Evolutionary conservation across 2,797 vertebrate genomes (phyloP), one percentile per base, ranked within the genome.

Genomic region (Linurgus olivaceus): DNA sequence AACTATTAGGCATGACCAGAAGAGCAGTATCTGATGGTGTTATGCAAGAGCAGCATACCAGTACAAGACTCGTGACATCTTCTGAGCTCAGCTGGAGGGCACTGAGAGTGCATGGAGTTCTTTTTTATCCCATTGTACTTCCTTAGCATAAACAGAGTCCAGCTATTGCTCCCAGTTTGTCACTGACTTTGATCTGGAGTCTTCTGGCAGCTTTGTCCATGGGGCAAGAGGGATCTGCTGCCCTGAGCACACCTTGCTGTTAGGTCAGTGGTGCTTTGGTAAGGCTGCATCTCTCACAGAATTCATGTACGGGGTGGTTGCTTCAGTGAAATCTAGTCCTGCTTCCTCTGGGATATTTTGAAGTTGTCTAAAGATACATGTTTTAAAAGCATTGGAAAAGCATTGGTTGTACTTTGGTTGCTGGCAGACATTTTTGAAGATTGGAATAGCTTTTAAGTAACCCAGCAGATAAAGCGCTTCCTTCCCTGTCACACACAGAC

Each of bases 231-330:
- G 21, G 40, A 52, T 26, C 20, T 71, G 38, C 62, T 82, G 67
- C 29, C 37, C 40, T n/a, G 42, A 79, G 70, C 65, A 40, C 26
- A 23, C 25, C 19, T 59, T 20, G 9, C 45, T 89, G 24, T 29
- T 45, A 38, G n/a, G 29, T 44, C 11, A 3, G 15, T 7, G 7
- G 33, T n/a, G 47, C 33, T 83, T 74, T 63, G 31, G 25, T 38
- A n/a, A 70, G 63, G 58, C 59, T 58, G 28, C 25, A 11, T 23
- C n/a, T 40, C 8, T 4, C 31, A 37, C 42, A 59, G 18, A 59
- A 38, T 2, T 50, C 12, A 6, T 2, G 13, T 4, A 13, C 1
- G 17, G 0, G 2, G 4, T 54, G 48, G 16, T 25, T 26, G 29
- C 9, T 28, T 72, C 31, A 37, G 15, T 38, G 20, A 40, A 50